phyloP scores from a whole-genome alignment of 1,140 invertebrate genomes.

The Leptopilina clavipes region DNA sequence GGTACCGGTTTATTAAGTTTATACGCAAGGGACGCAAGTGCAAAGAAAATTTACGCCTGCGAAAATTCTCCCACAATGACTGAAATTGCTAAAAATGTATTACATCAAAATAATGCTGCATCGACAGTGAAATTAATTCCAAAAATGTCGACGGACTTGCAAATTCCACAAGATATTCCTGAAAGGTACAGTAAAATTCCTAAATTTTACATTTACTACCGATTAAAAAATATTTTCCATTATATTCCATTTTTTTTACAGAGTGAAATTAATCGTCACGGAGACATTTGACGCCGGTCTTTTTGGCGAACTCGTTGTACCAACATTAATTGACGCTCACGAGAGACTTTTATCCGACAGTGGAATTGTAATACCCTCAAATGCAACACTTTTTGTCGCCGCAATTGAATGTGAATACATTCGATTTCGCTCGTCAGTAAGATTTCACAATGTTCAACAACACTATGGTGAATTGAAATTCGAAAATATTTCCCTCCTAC shows the following conservation, averaged over 20 bases:
- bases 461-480: constrained; percentile 56
- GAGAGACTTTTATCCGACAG: constrained; percentile 75
- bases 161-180: constrained; percentile 76
- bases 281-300: constrained; percentile 87
- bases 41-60: constrained; percentile 78
- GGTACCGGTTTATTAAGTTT: constrained; percentile 84
- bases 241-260: constrained; percentile 59
- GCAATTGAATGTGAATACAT: constrained; percentile 71
- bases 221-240: not conserved
- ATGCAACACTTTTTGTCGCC: constrained; percentile 79
- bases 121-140: constrained; percentile 69
- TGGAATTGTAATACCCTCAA: constrained; percentile 78
- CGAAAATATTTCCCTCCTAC: constrained; percentile 54
- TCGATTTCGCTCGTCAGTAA: constrained; percentile 57
- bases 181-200: no score
- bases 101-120: constrained; percentile 73
- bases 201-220: no score
- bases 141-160: constrained; percentile 76
- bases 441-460: constrained; percentile 50
- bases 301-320: constrained; percentile 83
- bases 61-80: constrained; percentile 80
- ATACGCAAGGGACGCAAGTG: constrained; percentile 78
- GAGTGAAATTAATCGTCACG: constrained; percentile 81
- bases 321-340: constrained; percentile 82
- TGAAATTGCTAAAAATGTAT: constrained; percentile 77